These are phyloP conservation scores for Drosophila funebris DNA, from an alignment of 1,140 invertebrate genomes.

Conservation along the genomic window DNA sequence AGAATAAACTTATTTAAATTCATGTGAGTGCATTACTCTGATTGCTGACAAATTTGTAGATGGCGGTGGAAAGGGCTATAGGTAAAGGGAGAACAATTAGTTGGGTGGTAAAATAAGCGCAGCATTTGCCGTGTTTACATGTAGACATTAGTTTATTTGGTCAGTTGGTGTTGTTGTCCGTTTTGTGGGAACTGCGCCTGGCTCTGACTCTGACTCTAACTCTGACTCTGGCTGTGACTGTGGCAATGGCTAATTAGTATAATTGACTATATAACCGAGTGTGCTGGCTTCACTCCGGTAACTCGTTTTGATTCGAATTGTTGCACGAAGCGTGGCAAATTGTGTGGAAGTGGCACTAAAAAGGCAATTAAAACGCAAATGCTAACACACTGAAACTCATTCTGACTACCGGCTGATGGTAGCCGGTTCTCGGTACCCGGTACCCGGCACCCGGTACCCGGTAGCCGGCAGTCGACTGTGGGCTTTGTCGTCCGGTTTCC, in stretches of 20 bases:
- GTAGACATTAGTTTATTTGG: slow-evolving; percentile 65
- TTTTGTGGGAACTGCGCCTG: slow-evolving; percentile 40
- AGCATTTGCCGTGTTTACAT: slow-evolving; percentile 41
- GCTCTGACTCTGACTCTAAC: too few species aligned
- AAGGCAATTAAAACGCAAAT: slow-evolving; percentile 79
- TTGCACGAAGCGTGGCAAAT: slow-evolving; percentile 79
- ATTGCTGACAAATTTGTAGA: slow-evolving; percentile 2
- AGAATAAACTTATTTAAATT: slow-evolving; percentile 3
- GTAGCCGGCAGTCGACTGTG: neutral
- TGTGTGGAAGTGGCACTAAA: slow-evolving; percentile 81
- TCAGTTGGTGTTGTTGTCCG: slow-evolving; percentile 30
- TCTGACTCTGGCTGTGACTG: too few species aligned
- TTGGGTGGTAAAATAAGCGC: slow-evolving; percentile 28
- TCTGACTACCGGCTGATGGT: slow-evolving; percentile 20
- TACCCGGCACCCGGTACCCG: neutral
- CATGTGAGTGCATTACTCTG: slow-evolving; percentile 1
- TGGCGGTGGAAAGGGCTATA: neutral
- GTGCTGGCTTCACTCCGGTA: slow-evolving; percentile 28
- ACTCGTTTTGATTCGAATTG: slow-evolving; percentile 70
- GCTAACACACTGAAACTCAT: slow-evolving; percentile 40
- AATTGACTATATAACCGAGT: slow-evolving; percentile 78
- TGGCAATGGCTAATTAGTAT: slow-evolving; percentile 73
- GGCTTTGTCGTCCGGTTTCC: slow-evolving; percentile 26
- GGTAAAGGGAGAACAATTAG: slow-evolving; percentile 10
- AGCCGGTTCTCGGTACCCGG: too few species aligned